Conservation (phyloP, 2,888 invertebrate genomes). For the Aphrophora alni region DNA sequence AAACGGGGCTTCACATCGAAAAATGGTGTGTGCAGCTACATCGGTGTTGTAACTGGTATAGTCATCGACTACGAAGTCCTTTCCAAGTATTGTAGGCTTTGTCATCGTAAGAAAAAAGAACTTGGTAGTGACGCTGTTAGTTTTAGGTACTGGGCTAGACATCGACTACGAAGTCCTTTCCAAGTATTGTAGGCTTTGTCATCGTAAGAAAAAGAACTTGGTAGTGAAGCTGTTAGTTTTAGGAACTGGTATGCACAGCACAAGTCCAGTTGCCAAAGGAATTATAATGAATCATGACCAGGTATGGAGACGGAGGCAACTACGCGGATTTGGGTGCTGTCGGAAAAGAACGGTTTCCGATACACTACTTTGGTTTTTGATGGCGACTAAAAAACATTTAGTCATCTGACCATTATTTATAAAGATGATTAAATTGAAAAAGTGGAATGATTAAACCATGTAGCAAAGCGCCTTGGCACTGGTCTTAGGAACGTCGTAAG, state of each 20-base stretch:
- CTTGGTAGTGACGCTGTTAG: slow-evolving; percentile 42
- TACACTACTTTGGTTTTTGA: slow-evolving; percentile 37
- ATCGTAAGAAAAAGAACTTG: slow-evolving; percentile 23
- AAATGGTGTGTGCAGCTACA: too few species aligned
- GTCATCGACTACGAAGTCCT: too few species aligned
- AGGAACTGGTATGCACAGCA: slow-evolving; percentile 44
- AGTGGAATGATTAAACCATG: slow-evolving; percentile 37
- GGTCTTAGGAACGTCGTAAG: slow-evolving; percentile 32
- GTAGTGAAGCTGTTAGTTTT: slow-evolving; percentile 41
- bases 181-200: too few species aligned
- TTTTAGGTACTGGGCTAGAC: slow-evolving; percentile 32
- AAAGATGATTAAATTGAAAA: slow-evolving; percentile 34
- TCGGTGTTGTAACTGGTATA: too few species aligned
- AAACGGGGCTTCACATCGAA: too few species aligned
- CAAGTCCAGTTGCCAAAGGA: slow-evolving; percentile 37
- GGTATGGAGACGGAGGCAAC: slow-evolving; percentile 43
- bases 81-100: too few species aligned
- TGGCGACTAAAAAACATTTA: slow-evolving; percentile 32
- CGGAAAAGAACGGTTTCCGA: slow-evolving; percentile 18
- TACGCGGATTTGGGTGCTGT: slow-evolving; percentile 36
- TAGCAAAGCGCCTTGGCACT: slow-evolving; percentile 37
- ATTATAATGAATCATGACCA: slow-evolving; percentile 42
- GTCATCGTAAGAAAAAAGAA: neutral
- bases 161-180: too few species aligned
- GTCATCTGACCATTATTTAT: slow-evolving; percentile 28